A percentile compares a stretch with the other conserved stretches of the same genome.
These are phyloP conservation scores for Rhinella marina DNA, from an alignment of 2,797 vertebrate species.

Conservation along the genomic window DNA sequence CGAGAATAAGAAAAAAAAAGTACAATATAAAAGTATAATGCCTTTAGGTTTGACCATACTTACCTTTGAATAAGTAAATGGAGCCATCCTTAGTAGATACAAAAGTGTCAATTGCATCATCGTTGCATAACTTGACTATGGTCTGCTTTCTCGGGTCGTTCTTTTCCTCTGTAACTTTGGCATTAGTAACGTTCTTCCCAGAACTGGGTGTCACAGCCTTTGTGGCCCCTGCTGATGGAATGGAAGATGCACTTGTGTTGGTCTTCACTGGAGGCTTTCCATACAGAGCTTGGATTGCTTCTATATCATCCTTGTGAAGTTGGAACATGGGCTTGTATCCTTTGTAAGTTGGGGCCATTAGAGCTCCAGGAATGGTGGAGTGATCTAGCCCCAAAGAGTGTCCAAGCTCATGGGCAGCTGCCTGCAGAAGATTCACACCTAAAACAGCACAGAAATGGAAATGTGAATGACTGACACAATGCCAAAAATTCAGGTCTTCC, in stretches of 20 bases:
- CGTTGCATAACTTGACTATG: conserved; percentile 39
- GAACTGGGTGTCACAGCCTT: background rate
- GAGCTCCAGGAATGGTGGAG: conserved; percentile 46
- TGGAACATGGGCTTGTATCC: conserved; percentile 54
- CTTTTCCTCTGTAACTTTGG: background rate
- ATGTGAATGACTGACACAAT: background rate
- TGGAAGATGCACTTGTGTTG: background rate
- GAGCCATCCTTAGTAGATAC: conserved; percentile 45
- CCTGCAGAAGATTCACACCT: conserved; percentile 58
- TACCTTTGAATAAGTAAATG: conserved; percentile 57
- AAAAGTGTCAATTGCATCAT: conserved; percentile 53
- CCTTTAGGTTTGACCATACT: background rate
- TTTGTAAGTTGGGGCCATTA: conserved; percentile 58
- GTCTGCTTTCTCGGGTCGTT: conserved; percentile 42
- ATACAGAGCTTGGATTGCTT: conserved; percentile 50
- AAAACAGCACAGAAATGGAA: background rate
- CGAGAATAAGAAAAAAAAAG: background rate
- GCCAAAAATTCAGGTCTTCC: background rate
- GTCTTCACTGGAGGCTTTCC: conserved; percentile 39
- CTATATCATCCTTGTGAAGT: conserved; percentile 53
- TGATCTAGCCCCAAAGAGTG: conserved; percentile 55
- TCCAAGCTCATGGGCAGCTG: conserved; percentile 56
- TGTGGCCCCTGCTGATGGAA: background rate
- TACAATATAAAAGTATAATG: background rate
- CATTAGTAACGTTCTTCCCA: background rate